Conservation (phyloP, 2,888 invertebrate species). For the Diarsia dahlii region DNA sequence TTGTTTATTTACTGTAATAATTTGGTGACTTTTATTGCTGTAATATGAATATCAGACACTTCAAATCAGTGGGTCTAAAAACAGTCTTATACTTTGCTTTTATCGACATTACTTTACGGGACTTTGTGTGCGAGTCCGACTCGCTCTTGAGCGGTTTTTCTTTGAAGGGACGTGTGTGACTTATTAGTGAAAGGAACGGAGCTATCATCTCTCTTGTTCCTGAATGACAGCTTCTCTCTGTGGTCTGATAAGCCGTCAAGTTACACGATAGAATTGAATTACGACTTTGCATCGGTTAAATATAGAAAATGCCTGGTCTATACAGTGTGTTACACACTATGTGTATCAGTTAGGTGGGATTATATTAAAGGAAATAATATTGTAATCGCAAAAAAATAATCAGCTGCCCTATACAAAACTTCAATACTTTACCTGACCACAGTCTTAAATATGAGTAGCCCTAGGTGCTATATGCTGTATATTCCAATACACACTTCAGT, state of each 20-base stretch:
- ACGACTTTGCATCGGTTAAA: not conserved
- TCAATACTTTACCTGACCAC: too few relatives aligned
- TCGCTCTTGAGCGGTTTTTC: not conserved
- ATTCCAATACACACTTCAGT: not conserved
- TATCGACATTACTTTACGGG: not conserved
- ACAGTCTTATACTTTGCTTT: not conserved
- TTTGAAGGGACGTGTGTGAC: not conserved
- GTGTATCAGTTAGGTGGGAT: too few relatives aligned
- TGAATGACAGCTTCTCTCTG: not conserved
- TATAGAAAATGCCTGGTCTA: not conserved
- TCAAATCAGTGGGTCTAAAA: too few relatives aligned
- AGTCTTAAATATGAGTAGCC: too few relatives aligned
- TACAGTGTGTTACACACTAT: not conserved
- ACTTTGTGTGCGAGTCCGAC: not conserved
- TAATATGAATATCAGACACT: too few relatives aligned
- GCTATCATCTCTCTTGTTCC: not conserved
- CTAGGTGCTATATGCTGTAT: not conserved
- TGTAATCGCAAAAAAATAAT: too few relatives aligned
- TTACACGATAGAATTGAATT: not conserved
- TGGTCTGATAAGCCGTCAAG: not conserved
- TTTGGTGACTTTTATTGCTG: too few relatives aligned
- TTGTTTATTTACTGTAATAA: too few relatives aligned
- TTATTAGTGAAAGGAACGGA: not conserved
- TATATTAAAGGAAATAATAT: too few relatives aligned
- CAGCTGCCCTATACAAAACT: too few relatives aligned